These are phyloP conservation scores for Aethina tumida DNA, from an alignment of 1,140 invertebrate genomes.

Conservation along the genomic window DNA sequence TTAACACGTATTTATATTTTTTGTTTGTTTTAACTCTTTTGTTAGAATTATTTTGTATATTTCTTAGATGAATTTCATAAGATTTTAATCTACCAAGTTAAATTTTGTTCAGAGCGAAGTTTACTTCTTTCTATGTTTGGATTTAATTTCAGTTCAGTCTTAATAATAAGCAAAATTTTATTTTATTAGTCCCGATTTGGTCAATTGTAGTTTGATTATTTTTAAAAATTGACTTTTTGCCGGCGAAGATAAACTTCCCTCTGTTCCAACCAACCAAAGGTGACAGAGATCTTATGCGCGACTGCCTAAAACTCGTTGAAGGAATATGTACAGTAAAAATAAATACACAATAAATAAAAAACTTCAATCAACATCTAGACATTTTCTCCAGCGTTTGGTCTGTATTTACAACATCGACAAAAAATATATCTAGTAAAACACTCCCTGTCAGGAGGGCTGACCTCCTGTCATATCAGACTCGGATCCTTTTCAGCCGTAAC, in stretches of 20 bases:
- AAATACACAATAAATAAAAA: conserved; percentile 20
- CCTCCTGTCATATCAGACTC: conserved; percentile 31
- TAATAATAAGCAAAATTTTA: conserved; percentile 13
- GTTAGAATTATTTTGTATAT: too few relatives aligned
- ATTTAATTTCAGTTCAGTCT: conserved; percentile 3
- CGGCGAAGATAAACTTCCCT: conserved; percentile 4
- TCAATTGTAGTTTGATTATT: conserved; percentile 1
- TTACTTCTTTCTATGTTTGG: too few relatives aligned
- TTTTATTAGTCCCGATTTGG: conserved; percentile 2
- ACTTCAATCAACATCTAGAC: conserved; percentile 28
- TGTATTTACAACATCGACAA: conserved; percentile 36
- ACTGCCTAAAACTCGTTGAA: conserved; percentile 1
- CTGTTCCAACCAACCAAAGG: conserved; percentile 3
- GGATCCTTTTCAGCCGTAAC: conserved; percentile 16
- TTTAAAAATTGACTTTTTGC: conserved; percentile 1
- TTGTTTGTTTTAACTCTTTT: too few relatives aligned
- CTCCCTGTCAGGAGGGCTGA: conserved; percentile 28
- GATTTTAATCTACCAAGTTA: too few relatives aligned
- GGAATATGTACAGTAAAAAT: conserved; percentile 9
- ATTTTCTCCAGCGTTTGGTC: conserved; percentile 29
- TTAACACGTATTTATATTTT: too few relatives aligned
- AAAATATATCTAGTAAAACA: conserved; percentile 33
- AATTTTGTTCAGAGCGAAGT: too few relatives aligned
- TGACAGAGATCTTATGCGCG: conserved; percentile 7
- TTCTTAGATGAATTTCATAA: too few relatives aligned